Conservation (phyloP, 2,797 vertebrate genomes). For the Babyrousa celebensis region DNA sequence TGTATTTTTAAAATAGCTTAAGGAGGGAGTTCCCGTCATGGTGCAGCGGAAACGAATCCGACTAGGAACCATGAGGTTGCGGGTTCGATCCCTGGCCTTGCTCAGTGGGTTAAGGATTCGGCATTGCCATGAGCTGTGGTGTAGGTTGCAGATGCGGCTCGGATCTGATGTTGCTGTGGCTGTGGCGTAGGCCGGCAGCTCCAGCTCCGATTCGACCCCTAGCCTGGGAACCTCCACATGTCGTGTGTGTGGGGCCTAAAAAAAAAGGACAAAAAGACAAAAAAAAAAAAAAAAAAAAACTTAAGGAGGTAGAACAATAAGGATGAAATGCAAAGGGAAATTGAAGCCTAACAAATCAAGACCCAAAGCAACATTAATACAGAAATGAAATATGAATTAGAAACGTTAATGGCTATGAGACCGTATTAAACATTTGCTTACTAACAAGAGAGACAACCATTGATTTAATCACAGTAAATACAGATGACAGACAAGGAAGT, state of each 20-base stretch:
- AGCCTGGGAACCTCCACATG: too few species aligned
- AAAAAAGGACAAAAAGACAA: too few species aligned
- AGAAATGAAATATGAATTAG: not conserved
- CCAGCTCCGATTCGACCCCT: too few species aligned
- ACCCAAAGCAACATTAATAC: not conserved
- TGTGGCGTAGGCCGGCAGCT: too few species aligned
- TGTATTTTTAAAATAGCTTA: not conserved
- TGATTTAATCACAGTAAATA: slow-evolving; percentile 14
- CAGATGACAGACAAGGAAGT: slow-evolving; percentile 25
- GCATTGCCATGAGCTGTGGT: too few species aligned
- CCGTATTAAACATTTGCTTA: not conserved
- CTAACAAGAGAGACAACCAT: not conserved
- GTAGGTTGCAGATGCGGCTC: too few species aligned
- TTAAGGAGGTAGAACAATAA: not conserved
- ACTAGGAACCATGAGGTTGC: too few species aligned
- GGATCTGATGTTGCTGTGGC: too few species aligned
- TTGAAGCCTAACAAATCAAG: not conserved
- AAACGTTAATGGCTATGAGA: not conserved
- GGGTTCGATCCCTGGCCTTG: too few species aligned
- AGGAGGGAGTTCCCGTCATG: not conserved
- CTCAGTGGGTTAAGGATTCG: too few species aligned
- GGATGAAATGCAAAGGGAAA: slow-evolving; percentile 51
- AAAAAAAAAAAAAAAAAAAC: not conserved
- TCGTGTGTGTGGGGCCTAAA: too few species aligned
- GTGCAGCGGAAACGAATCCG: too few species aligned